Evolutionary conservation across 2,113 vertebrate species (phyloP).

Genomic region (Anser cygnoides): DNA sequence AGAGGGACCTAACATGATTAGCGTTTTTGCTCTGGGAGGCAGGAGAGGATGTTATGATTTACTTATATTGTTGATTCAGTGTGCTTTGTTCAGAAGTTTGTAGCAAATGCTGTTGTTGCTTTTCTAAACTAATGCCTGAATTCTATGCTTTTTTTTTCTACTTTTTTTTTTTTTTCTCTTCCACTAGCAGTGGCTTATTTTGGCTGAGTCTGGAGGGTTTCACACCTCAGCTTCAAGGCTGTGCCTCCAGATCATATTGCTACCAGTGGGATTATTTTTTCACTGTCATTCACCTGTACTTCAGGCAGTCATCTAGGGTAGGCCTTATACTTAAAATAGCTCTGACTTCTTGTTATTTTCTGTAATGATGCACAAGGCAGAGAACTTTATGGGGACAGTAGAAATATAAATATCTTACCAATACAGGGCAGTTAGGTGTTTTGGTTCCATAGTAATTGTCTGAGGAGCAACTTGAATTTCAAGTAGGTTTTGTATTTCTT

Average conservation of each 20-base stretch:
- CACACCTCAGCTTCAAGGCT: slow-evolving; percentile 27
- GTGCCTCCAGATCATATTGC: slow-evolving; percentile 28
- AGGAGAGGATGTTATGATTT: slow-evolving; percentile 44
- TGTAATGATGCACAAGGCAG: slow-evolving; percentile 52
- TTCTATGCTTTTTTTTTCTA: background rate
- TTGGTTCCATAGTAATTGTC: slow-evolving; percentile 66
- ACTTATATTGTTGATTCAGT: slow-evolving; percentile 29
- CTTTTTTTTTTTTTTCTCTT: background rate
- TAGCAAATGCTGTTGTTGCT: background rate
- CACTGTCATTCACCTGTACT: slow-evolving; percentile 41
- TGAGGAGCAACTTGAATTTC: slow-evolving; percentile 70
- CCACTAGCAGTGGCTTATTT: slow-evolving; percentile 19
- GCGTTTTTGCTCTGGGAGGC: slow-evolving; percentile 20
- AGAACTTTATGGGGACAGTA: slow-evolving; percentile 59
- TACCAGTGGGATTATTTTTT: slow-evolving; percentile 40
- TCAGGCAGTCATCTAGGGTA: slow-evolving; percentile 29
- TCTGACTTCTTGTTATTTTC: slow-evolving; percentile 58
- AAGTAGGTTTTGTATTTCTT: slow-evolving; percentile 65
- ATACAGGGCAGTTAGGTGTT: slow-evolving; percentile 52
- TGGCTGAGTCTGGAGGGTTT: slow-evolving; percentile 31
- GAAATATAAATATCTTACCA: slow-evolving; percentile 67
- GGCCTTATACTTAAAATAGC: slow-evolving; percentile 29
- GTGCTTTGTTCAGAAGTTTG: slow-evolving; percentile 48
- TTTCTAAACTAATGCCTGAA: slow-evolving; percentile 23
- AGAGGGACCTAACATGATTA: slow-evolving; percentile 30